These are phyloP conservation scores for Yoshiicerus persimilis DNA, from an alignment of 1,140 invertebrate genomes.

Conservation along the genomic window DNA sequence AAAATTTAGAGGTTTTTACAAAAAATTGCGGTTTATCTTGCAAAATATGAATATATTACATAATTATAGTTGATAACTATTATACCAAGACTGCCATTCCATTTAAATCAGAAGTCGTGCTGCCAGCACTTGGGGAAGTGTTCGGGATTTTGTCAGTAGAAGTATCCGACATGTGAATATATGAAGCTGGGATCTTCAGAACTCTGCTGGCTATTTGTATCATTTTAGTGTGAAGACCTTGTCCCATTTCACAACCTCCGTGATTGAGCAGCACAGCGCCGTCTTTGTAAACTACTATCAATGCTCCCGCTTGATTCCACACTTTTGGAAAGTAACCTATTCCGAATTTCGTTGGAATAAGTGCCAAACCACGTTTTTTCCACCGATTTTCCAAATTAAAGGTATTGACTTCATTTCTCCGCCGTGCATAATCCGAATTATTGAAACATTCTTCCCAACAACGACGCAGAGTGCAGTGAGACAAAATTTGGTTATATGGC, in stretches of 20 bases:
- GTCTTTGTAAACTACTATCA: constrained; percentile 84
- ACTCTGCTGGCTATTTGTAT: constrained; percentile 70
- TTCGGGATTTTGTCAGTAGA: constrained; percentile 93
- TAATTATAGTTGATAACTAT: too few relatives aligned
- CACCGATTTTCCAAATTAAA: constrained; percentile 83
- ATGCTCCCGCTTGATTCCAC: constrained; percentile 85
- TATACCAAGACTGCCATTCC: constrained; percentile 86
- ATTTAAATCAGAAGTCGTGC: constrained; percentile 87
- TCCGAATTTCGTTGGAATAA: constrained; percentile 89
- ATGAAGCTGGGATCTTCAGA: constrained; percentile 70
- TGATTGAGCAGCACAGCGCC: constrained; percentile 88
- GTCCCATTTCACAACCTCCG: constrained; percentile 93
- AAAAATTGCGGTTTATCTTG: too few relatives aligned
- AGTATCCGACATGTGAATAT: constrained; percentile 86
- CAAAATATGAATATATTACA: too few relatives aligned
- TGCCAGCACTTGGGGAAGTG: constrained; percentile 88
- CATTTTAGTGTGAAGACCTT: constrained; percentile 92
- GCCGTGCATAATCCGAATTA: constrained; percentile 65
- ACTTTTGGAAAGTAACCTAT: constrained; percentile 77
- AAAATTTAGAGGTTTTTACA: too few relatives aligned
- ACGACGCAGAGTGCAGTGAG: constrained; percentile 70
- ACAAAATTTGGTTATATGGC: constrained; percentile 74
- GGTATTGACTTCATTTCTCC: constrained; percentile 61
- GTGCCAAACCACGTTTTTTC: constrained; percentile 81
- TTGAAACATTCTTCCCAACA: constrained; percentile 81